A percentile compares a stretch with the other conserved stretches of the same genome.
phyloP scores from a whole-genome alignment of 2,797 vertebrate species.

The Sebastes hopkinsi region DNA sequence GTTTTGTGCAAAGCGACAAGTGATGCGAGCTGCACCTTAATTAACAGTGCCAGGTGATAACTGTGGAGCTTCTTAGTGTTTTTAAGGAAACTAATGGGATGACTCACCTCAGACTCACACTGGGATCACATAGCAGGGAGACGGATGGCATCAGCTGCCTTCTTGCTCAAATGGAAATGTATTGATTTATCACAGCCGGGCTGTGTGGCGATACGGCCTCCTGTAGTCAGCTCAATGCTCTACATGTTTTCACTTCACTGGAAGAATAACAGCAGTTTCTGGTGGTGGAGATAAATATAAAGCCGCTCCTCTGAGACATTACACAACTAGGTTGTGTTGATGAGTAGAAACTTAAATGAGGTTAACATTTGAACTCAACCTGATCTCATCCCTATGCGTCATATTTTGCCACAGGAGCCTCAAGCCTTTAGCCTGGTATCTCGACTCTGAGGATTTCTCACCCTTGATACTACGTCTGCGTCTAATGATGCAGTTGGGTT shows the following conservation, averaged over 20 bases:
- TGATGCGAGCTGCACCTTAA: neutral
- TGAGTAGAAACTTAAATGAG: neutral
- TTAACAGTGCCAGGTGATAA: neutral
- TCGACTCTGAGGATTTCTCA: too few relatives aligned
- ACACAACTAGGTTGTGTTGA: neutral
- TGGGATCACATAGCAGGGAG: neutral
- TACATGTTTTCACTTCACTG: neutral
- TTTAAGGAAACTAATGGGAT: neutral
- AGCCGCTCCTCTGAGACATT: neutral
- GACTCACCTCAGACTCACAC: constrained; percentile 4
- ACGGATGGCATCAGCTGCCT: neutral
- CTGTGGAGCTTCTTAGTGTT: neutral
- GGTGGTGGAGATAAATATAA: neutral
- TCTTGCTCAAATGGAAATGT: neutral
- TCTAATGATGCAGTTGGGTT: too few relatives aligned
- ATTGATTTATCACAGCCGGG: neutral
- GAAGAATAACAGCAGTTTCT: neutral
- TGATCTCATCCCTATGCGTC: too few relatives aligned
- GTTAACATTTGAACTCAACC: too few relatives aligned
- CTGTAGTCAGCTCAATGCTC: neutral
- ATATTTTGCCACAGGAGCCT: too few relatives aligned
- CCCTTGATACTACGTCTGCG: too few relatives aligned
- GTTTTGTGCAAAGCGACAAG: too few relatives aligned
- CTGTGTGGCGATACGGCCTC: neutral
- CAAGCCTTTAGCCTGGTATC: too few relatives aligned